Percentiles rank a stretch among this genome's conserved stretches.
Evolutionary conservation across 2,797 vertebrate species (phyloP).

Genomic region (Nyctibius grandis): DNA sequence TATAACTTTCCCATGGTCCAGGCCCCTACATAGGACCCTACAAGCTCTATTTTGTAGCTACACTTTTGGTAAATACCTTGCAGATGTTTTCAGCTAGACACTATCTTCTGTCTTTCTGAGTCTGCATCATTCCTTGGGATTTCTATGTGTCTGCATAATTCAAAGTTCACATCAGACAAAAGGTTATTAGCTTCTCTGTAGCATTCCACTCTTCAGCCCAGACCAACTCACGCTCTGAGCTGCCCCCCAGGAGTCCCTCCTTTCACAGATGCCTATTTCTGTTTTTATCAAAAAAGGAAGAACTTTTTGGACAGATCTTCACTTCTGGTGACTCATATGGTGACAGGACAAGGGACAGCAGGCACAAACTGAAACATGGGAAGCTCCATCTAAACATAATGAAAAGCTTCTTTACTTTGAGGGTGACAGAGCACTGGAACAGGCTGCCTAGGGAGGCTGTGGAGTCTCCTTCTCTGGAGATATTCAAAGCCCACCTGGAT

Average conservation of each 20-base stretch:
- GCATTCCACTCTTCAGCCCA: background rate
- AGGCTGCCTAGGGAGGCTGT: too few species aligned
- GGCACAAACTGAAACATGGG: too few species aligned
- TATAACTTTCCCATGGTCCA: too few species aligned
- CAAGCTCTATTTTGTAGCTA: background rate
- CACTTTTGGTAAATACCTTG: background rate
- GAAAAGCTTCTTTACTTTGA: too few species aligned
- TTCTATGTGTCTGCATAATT: background rate
- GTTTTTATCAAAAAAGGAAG: background rate
- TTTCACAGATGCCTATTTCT: background rate
- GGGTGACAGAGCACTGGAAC: too few species aligned
- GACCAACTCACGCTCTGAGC: fast-evolving
- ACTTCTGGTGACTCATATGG: background rate
- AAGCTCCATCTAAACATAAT: too few species aligned
- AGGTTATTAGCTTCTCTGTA: background rate
- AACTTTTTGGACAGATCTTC: background rate
- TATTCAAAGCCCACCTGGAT: too few species aligned
- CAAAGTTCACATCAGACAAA: background rate
- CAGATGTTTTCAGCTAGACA: background rate
- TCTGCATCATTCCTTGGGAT: background rate
- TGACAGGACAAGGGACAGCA: too few species aligned
- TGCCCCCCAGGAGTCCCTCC: background rate
- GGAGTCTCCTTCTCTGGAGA: too few species aligned
- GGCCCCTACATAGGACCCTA: background rate
- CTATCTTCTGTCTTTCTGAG: background rate